These are phyloP conservation scores for Oikopleura vanhoeffeni DNA, from an alignment of 23 tunicate genomes.

Conservation along the genomic window DNA sequence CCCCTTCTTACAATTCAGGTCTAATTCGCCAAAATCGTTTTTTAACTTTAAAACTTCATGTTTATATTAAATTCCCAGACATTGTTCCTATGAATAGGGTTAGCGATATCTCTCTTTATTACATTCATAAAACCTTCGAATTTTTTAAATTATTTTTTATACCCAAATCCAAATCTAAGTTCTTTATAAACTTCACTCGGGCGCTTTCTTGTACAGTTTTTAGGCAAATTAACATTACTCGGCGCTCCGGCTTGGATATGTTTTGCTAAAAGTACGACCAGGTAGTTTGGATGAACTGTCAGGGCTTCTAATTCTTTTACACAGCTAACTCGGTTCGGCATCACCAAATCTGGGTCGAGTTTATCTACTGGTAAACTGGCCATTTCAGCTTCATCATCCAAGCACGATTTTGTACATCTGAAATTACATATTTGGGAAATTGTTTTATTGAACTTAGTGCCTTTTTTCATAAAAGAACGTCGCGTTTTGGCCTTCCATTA, in stretches of 20 bases:
- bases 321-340: neutral
- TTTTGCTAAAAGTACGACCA: neutral
- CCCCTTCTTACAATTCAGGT: too few relatives aligned
- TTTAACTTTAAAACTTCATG: too few relatives aligned
- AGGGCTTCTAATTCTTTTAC: neutral
- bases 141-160: too few relatives aligned
- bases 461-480: too few relatives aligned
- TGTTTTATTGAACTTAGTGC: too few relatives aligned
- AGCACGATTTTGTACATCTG: neutral
- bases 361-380: neutral
- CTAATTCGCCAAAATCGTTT: too few relatives aligned
- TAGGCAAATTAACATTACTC: neutral
- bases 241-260: constrained; percentile 4
- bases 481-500: too few relatives aligned
- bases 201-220: neutral
- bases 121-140: too few relatives aligned
- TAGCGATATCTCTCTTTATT: too few relatives aligned
- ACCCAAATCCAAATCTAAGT: neutral
- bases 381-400: constrained; percentile 1
- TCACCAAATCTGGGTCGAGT: constrained; percentile 11
- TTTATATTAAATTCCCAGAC: too few relatives aligned
- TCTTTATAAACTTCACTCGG: neutral
- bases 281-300: neutral
- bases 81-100: too few relatives aligned
- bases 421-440: neutral